Evolutionary conservation across 2,888 invertebrate genomes (phyloP).

Genomic region (Perithous albicinctus): DNA sequence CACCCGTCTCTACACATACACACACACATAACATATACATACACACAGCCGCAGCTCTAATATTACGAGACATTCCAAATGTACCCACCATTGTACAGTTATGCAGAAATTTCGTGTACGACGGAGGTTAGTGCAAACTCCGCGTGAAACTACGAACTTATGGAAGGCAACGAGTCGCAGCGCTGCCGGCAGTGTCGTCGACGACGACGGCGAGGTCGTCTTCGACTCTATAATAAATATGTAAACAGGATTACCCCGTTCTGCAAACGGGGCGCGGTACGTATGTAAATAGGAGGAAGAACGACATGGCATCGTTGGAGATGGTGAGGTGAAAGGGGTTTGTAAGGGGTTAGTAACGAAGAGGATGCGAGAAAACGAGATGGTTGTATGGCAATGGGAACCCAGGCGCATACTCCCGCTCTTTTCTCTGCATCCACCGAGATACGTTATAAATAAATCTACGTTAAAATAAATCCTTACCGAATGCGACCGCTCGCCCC

Average conservation of each 20-base stretch:
- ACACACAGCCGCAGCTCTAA: not conserved
- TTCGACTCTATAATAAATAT: constrained; percentile 71
- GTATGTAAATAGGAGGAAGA: constrained; percentile 66
- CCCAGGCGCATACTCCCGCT: not conserved
- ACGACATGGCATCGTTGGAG: constrained; percentile 36
- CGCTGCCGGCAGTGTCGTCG: not conserved
- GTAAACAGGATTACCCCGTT: constrained; percentile 71
- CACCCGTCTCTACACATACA: not conserved
- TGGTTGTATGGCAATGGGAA: not conserved
- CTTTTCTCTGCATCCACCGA: constrained; percentile 36
- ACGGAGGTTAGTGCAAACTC: constrained; percentile 47
- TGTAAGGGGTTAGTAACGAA: not conserved
- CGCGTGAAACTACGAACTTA: constrained; percentile 64
- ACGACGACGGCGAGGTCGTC: constrained; percentile 47
- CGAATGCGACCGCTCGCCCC: not conserved
- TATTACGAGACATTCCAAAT: not conserved
- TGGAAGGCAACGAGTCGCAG: constrained; percentile 51
- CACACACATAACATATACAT: constrained; percentile 10
- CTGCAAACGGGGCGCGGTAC: constrained; percentile 55
- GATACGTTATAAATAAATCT: constrained; percentile 68
- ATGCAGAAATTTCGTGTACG: constrained; percentile 52
- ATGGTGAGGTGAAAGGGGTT: constrained; percentile 5
- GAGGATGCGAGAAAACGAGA: constrained; percentile 23
- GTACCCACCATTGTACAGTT: constrained; percentile 3
- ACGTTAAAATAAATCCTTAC: constrained; percentile 63